These are phyloP conservation scores for Brachypodius melanocephalos DNA, from an alignment of 2,113 vertebrate species.

Conservation along the genomic window DNA sequence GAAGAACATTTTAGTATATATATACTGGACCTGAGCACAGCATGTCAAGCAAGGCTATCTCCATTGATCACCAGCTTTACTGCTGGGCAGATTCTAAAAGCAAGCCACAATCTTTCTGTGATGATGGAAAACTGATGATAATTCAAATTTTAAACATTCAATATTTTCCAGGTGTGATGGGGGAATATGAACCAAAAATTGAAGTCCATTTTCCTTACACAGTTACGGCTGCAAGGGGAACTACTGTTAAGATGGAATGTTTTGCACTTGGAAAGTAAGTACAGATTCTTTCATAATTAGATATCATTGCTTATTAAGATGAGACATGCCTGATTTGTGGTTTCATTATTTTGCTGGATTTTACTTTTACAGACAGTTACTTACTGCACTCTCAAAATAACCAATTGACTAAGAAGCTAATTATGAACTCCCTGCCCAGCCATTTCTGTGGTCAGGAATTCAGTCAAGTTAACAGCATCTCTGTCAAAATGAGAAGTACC, in stretches of 20 bases:
- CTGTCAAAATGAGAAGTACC: not conserved
- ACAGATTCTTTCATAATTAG: conserved; percentile 67
- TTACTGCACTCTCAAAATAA: not conserved
- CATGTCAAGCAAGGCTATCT: not conserved
- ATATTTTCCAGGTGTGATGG: conserved; percentile 91
- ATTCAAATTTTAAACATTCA: conserved; percentile 55
- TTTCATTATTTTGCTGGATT: conserved; percentile 48
- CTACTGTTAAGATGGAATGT: conserved; percentile 92
- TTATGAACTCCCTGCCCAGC: conserved; percentile 9
- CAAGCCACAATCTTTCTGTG: not conserved
- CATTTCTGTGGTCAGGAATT: conserved; percentile 3
- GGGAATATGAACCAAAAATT: conserved; percentile 98
- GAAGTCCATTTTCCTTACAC: conserved; percentile 92
- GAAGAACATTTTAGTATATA: not conserved
- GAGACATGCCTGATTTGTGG: conserved; percentile 14
- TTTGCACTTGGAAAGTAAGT: conserved; percentile 99
- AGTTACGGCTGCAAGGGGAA: conserved; percentile 88
- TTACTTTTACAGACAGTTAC: not conserved
- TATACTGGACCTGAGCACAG: not conserved
- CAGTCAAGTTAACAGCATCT: not conserved
- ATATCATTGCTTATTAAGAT: conserved; percentile 57
- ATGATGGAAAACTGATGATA: not conserved
- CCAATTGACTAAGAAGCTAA: conserved; percentile 1
- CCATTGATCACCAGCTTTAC: not conserved
- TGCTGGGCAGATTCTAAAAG: not conserved